Base-by-base conservation (phyloP, 2,797 vertebrate genomes). In the Lerista edwardsae region DNA sequence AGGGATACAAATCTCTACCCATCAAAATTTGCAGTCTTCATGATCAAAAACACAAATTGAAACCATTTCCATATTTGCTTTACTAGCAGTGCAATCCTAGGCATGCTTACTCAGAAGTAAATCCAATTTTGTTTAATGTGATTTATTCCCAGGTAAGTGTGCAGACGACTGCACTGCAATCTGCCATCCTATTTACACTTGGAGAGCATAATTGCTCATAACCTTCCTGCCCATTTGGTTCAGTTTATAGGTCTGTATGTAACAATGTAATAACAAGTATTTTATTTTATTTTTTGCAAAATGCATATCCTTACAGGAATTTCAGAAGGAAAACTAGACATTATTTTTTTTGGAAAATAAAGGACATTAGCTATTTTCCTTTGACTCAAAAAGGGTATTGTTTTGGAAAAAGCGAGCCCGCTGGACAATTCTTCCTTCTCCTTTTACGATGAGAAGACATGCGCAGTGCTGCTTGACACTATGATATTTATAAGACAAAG, bases 401-500 rank as follows among this genome's bases (percentile, higher is more conserved):
- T 83, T 93, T 90, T 90, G 87, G 92, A 93, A 93, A 93, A 88
- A 75, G 84, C 83, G 85, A 86, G 83, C 83, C 85, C 89, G 90
- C 79, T 73, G 74, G 76, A 87, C 55, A 87, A 84, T 90, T 89
- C 91, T 92, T 92, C 86, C 88, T 87, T 86, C 75, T 89, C 80
- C 85, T 85, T 83, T 65, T 75, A 3, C 39, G 82, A 87, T 90
- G 88, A 91, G 7, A 68, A 80, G 91, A 87, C 86, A 93, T 83
- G 87, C 29, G 39, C 1, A 67, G 90, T 91, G 83, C 62, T 92
- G 88, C 83, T 85, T 90, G 89, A 94, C 92, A 93, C 86, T 92
- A 86, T 93, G 92, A 90, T 93, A 94, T 94, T 94, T 94, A 51
- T 90, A 94, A 90, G 88, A 93, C 82, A 94, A 94, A 93, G 89